Evolutionary conservation across 1,140 invertebrate genomes (phyloP).

Genomic region (Drosophila lini): DNA sequence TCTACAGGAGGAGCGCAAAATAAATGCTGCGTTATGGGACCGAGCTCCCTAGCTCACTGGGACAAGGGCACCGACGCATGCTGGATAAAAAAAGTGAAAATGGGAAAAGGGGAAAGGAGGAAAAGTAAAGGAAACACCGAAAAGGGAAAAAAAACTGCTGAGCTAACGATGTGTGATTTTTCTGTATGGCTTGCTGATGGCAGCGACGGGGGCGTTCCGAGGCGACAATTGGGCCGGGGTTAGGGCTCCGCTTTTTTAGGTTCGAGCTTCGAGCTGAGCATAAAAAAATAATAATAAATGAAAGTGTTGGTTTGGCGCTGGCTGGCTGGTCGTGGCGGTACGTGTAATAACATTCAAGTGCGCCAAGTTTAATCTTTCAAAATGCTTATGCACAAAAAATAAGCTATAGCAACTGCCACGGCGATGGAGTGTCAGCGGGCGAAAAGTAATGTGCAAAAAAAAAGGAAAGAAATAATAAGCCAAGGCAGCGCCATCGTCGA

Average conservation of each 20-base stretch:
- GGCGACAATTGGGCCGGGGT: constrained; percentile 40
- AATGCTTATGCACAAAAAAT: constrained; percentile 79
- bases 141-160: constrained; percentile 70
- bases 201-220: constrained; percentile 6
- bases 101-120: constrained; percentile 29
- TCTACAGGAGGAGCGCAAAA: constrained; percentile 60
- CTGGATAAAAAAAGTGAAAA: constrained; percentile 1
- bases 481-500: constrained; percentile 26
- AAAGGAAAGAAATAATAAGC: constrained; percentile 47
- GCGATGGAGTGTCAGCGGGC: constrained; percentile 45
- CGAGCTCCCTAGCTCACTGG: constrained; percentile 42
- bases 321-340: constrained; percentile 43
- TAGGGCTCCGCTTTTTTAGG: constrained; percentile 44
- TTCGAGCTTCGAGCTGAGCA: constrained; percentile 60
- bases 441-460: constrained; percentile 52
- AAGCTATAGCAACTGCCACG: constrained; percentile 40
- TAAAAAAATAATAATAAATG: constrained; percentile 83
- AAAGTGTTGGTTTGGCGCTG: constrained; percentile 79
- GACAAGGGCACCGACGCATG: constrained; percentile 48
- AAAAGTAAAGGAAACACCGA: constrained; percentile 56
- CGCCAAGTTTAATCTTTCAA: constrained; percentile 82
- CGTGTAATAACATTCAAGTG: constrained; percentile 82
- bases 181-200: constrained; percentile 72
- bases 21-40: constrained; percentile 82
- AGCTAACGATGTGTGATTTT: constrained; percentile 82